Evolutionary conservation across 2,797 vertebrate species (phyloP).

Genomic region (Acipenser transmontanus): DNA sequence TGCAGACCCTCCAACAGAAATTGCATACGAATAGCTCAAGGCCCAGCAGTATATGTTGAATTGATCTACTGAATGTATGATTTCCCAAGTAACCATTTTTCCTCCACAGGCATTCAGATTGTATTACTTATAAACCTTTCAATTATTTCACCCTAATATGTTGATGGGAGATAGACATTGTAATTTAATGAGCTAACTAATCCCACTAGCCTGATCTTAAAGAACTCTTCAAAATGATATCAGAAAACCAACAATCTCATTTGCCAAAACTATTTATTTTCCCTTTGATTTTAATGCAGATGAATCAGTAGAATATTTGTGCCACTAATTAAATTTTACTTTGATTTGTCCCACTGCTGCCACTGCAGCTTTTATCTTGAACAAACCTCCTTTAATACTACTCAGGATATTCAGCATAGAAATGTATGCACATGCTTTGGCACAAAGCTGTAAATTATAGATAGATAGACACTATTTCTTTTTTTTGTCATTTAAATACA

Average conservation of each 20-base stretch:
- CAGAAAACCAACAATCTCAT: not conserved
- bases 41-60: no score
- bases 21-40: no score
- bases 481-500: slow-evolving; percentile 2
- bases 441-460: slow-evolving; percentile 1
- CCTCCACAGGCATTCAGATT: no score
- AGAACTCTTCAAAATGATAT: no score
- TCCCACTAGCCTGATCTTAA: no score
- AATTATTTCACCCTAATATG: no score
- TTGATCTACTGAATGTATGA: no score
- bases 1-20: no score
- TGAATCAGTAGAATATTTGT: not conserved
- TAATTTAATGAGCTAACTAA: no score
- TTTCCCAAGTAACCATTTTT: no score
- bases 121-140: no score
- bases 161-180: no score
- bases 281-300: not conserved
- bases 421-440: not conserved
- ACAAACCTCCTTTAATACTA: not conserved
- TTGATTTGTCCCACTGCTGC: not conserved
- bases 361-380: not conserved
- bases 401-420: not conserved
- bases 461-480: not conserved
- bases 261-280: not conserved
- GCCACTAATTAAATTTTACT: not conserved